A percentile compares a stretch with the other conserved stretches of the same genome.
phyloP scores from a whole-genome alignment of 1,140 invertebrate species.

The Orussus abietinus region DNA sequence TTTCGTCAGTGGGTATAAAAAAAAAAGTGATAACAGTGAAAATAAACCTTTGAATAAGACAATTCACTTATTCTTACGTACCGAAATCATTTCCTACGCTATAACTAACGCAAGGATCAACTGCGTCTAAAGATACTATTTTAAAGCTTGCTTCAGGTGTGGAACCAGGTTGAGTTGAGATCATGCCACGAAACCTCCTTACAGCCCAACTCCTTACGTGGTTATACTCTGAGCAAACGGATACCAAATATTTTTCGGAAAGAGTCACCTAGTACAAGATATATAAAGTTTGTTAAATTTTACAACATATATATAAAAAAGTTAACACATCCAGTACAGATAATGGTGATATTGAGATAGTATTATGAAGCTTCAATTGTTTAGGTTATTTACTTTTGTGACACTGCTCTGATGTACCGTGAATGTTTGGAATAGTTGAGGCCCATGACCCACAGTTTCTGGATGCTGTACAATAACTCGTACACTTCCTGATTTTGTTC shows the following conservation, averaged over 20 bases:
- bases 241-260: slow-evolving; percentile 95
- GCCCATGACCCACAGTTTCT: slow-evolving; percentile 95
- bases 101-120: slow-evolving; percentile 73
- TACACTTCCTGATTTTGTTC: slow-evolving; percentile 91
- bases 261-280: slow-evolving; percentile 72
- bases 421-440: slow-evolving; percentile 96
- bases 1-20: no score
- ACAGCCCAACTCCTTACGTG: slow-evolving; percentile 96
- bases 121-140: slow-evolving; percentile 85
- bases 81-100: slow-evolving; percentile 77
- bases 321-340: slow-evolving; percentile 14
- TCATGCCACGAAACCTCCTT: slow-evolving; percentile 93
- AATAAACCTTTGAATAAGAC: no score
- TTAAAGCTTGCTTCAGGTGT: slow-evolving; percentile 96
- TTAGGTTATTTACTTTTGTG: slow-evolving; percentile 67
- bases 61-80: slow-evolving; percentile 37
- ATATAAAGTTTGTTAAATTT: slow-evolving; percentile 7
- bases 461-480: slow-evolving; percentile 97
- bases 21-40: neutral
- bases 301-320: slow-evolving; percentile 11
- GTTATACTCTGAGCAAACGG: slow-evolving; percentile 96
- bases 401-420: slow-evolving; percentile 95
- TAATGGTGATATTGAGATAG: no score
- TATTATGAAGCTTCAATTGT: neutral
- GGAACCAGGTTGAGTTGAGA: slow-evolving; percentile 95